Conservation (phyloP, 92 coral and sea anemone species). For the Palythoa grandis region DNA sequence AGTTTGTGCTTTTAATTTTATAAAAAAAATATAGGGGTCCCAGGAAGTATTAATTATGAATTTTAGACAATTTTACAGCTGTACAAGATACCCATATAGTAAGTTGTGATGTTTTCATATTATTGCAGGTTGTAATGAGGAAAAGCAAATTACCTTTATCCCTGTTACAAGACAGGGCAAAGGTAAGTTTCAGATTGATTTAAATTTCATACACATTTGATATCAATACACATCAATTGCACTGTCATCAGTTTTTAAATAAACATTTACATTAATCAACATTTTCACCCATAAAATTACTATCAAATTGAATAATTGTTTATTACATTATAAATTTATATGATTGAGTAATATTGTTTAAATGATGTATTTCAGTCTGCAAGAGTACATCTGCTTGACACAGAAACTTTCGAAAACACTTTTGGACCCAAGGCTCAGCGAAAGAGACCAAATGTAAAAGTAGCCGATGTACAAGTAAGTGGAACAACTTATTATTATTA, state of each 20-base stretch:
- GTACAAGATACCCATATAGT: background rate
- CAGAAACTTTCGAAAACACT: conserved; percentile 89
- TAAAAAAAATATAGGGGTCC: too few relatives aligned
- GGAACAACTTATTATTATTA: background rate
- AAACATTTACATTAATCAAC: too few relatives aligned
- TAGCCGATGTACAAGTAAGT: conserved; percentile 79
- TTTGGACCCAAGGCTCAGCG: conserved; percentile 98
- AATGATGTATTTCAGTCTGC: conserved; percentile 64
- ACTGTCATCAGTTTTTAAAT: too few relatives aligned
- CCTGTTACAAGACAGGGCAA: conserved; percentile 85
- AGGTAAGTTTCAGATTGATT: conserved; percentile 47
- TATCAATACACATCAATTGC: too few relatives aligned
- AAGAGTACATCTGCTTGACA: conserved; percentile 91
- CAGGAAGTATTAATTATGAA: background rate
- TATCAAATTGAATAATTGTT: background rate
- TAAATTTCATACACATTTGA: too few relatives aligned
- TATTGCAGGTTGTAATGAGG: conserved; percentile 85
- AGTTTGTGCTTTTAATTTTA: too few relatives aligned
- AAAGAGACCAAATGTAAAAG: conserved; percentile 84
- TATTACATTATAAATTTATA: too few relatives aligned
- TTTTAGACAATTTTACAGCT: background rate
- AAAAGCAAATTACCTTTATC: conserved; percentile 90
- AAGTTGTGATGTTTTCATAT: background rate
- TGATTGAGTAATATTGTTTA: background rate
- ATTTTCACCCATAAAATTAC: background rate